phyloP scores from a whole-genome alignment of 2,888 invertebrate genomes.

The Brachypterus glaber region DNA sequence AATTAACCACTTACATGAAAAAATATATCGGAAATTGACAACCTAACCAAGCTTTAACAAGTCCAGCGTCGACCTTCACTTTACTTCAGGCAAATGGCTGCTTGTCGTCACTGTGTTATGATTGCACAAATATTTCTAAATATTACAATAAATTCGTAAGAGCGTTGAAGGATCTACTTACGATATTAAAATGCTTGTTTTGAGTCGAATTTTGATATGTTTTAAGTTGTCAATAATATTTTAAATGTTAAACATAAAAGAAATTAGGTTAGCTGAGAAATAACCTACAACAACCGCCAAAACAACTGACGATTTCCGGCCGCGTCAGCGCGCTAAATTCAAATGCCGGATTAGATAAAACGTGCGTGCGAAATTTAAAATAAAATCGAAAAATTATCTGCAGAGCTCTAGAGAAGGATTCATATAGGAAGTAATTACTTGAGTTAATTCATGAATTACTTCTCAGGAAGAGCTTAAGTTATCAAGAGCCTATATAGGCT shows the following conservation, averaged over 20 bases:
- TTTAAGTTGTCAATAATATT: constrained; percentile 11
- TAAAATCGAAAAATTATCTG: too few species aligned
- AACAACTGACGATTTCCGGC: constrained; percentile 30
- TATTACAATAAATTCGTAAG: too few species aligned
- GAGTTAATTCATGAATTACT: too few species aligned
- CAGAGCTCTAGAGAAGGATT: too few species aligned
- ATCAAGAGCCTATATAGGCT: too few species aligned
- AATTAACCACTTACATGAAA: constrained; percentile 31
- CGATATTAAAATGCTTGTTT: too few species aligned
- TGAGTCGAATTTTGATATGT: background rate
- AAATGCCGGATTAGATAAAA: constrained; percentile 1
- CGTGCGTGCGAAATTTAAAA: constrained; percentile 24
- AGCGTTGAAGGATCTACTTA: too few species aligned
- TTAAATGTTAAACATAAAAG: constrained; percentile 17
- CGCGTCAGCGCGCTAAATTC: background rate
- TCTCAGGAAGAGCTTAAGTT: too few species aligned
- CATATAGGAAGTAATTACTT: too few species aligned
- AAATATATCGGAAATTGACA: constrained; percentile 32
- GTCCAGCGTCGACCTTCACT: constrained; percentile 39
- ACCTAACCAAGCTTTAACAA: constrained; percentile 40
- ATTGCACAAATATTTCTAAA: constrained; percentile 2
- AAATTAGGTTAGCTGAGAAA: constrained; percentile 39
- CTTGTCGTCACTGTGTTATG: constrained; percentile 19
- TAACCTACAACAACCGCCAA: constrained; percentile 38
- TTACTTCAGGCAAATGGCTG: constrained; percentile 34